Evolutionary conservation across 2,797 vertebrate species (phyloP), one percentile per base, ranked within the genome.

Genomic region (Halcyon badia): DNA sequence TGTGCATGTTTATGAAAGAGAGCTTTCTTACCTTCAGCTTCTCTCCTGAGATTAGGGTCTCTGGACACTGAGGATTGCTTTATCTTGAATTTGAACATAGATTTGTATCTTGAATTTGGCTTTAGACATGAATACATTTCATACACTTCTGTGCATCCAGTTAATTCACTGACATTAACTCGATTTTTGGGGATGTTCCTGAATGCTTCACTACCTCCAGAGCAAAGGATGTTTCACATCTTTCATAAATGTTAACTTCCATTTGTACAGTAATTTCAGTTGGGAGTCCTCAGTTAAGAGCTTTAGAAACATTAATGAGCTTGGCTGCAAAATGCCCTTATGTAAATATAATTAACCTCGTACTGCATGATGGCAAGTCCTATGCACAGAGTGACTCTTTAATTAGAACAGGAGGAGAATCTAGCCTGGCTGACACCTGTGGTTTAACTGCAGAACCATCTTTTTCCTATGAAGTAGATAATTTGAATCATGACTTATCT

Each of bases 11-110:
- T 93, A 95, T 93, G 71, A 92, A 91, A 83, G 91, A 75, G 49
- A 79, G 68, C 91, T 90, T 95, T 96, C 35, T 94, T 94, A 16
- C 89, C 39, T 89, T 79, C 24, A 65, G 44, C 52, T 89, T 87
- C 31, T 81, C 66, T 89, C 62, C 35, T 66, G 57, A 51, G 84
- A 37, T 60, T 84, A 83, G 30, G 35, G 90, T 49, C 51, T 87
- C 52, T 75, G 87, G 21, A 78, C 6, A 39, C 65, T 87, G 49
- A 87, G 20, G 39, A 78, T 61, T 83, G 52, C 69, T 85, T 92
- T 71, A 28, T 6, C 70, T 21, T 49, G 24, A 85, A 39, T 72
- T 85, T 82, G 31, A 60, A 73, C 28, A 28, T 7, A 83, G 70
- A 56, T 92, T 79, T 82, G 11, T 82, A 39, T 70, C 57, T 87